Evolutionary conservation across 2,888 invertebrate genomes (phyloP), one percentile per base, ranked within the genome.

Genomic region (Liopterus haemorrhoidalis): DNA sequence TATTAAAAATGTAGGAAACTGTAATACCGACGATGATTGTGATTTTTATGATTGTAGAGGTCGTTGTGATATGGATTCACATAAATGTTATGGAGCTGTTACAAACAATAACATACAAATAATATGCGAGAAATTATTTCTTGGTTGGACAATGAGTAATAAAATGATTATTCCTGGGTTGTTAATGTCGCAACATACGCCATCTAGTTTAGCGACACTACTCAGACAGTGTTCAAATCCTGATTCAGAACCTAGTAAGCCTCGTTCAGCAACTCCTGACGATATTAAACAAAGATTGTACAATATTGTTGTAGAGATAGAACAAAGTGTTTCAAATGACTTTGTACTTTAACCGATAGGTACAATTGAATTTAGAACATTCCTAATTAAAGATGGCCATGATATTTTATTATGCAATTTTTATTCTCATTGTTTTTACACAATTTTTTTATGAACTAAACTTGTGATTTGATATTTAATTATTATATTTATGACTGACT

Each of bases 21-120:
- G 84, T 60, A 63, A 67, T 6, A 63, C 60, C 16, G 76, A 83
- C 59, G 70, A 71, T 35, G 82, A 83, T 56, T 84, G 84, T 64
- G 76, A 79, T 60, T 76, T 76, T 58, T 75, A 76, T 53, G 82
- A 83, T 56, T 83, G 83, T 57, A 68, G 76, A 28, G 78, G 80
- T 0, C 65, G 70, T 46, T 84, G 83, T 59, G 72, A 78, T 54
- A 53, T 60, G 19, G 56, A 66, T 2, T 70, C 66, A 6, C 65
- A 67, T 19, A 71, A 68, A 52, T 83, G 83, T 63, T 67, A 71
- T 38, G 63, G 66, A 32, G 67, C 70, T 1, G 73, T 81, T 2
- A 67, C 69, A 4, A 81, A 81, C 59, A 78, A 79, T 57, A 83
- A 83, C 62, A 62, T 82, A 49, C 78, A 84, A 72, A 75, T 81